Base-by-base conservation (phyloP, 2,888 invertebrate genomes). In the Dendrolimus pini region DNA sequence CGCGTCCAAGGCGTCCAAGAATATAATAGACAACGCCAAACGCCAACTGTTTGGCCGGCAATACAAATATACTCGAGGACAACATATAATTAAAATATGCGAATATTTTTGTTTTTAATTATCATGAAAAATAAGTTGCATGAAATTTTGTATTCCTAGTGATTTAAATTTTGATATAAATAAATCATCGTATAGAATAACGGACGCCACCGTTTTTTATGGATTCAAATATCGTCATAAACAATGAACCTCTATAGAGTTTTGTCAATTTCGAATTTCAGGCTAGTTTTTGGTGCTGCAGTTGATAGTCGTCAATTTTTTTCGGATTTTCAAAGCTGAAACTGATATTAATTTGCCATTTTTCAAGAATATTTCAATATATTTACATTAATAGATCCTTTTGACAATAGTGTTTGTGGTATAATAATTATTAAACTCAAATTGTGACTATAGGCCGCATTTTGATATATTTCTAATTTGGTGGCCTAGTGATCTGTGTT, bases 181-280 rank as follows among this genome's bases (percentile, higher is more conserved):
- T 30, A 30, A 30, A 30, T 30, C 30, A 30, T 30, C 30, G 0
- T 6, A 30, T 30, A 3, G 30, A 6, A 30, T 69, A 79, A 79
- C 79, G 79, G 79, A 69, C 66, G 65, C 69, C 60, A 65, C 63
- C 30, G 30, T 67, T 62, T 55, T 67, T 70, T 69, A 61, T 62
- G 63, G 78, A 75, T 89, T 89, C 77, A 77, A 89, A 88, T 78
- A 52, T 12, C 56, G 62, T 65, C 85, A 90, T 84, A 86, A 84
- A 82, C 72, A 64, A 66, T n/a, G 55, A 56, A 68, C 61, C 66
- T 84, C 78, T 85, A 75, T 69, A 77, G 72, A 77, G 71, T 75
- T 74, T 81, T 85, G 88, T 84, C 87, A 88, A 76, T 82, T 82
- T 82, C 77, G 74, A 88, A 76, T 82, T 82, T 82, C 77, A 74